Conservation (phyloP, 2,113 vertebrate genomes). For the Rallus limicola region DNA sequence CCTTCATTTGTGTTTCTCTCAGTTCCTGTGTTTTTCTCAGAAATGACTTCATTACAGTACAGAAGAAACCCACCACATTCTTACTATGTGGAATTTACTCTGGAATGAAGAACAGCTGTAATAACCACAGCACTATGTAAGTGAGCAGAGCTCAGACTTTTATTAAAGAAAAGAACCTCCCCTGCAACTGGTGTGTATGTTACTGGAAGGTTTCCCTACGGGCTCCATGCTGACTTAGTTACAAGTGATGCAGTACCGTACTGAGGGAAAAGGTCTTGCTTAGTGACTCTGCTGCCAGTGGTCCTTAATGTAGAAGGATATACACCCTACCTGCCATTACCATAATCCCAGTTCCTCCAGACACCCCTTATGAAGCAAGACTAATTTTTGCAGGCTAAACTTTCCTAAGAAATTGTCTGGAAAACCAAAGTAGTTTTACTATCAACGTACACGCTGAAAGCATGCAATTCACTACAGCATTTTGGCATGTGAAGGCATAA, state of each 20-base stretch:
- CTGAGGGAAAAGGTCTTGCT: background rate
- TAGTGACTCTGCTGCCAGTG: background rate
- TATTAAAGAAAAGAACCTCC: background rate
- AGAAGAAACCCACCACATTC: background rate
- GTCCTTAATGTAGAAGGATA: background rate
- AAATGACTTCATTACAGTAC: background rate
- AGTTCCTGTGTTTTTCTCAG: background rate
- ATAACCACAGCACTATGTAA: background rate
- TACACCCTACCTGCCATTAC: background rate
- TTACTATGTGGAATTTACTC: background rate
- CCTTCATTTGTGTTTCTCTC: background rate
- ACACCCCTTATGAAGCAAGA: background rate
- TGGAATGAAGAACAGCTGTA: background rate
- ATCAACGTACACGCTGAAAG: background rate
- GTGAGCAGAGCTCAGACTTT: background rate
- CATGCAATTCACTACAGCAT: background rate
- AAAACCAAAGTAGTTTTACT: background rate
- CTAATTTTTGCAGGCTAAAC: background rate
- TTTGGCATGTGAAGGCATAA: background rate
- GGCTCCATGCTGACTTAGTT: background rate
- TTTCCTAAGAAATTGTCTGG: background rate
- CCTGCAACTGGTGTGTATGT: background rate
- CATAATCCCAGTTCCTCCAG: background rate
- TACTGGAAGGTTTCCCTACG: background rate
- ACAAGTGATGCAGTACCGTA: background rate